Evolutionary conservation across 2,113 vertebrate species (phyloP).

Genomic region (Bungarus multicinctus): DNA sequence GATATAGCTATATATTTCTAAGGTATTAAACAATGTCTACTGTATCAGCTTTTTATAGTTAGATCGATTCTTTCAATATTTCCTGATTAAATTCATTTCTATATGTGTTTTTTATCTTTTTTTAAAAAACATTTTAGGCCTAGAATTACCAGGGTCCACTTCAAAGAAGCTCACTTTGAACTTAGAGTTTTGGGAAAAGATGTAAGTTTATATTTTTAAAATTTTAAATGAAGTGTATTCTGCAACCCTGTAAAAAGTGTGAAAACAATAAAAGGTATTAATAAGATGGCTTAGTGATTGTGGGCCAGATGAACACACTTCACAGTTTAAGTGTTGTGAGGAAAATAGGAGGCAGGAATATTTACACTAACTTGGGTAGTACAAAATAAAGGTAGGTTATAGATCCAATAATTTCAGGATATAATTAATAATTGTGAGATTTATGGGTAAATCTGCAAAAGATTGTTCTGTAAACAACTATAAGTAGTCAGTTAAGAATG

Average conservation of each 20-base stretch:
- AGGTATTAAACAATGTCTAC: not conserved
- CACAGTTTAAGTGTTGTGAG: not conserved
- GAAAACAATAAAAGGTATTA: not conserved
- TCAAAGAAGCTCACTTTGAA: constrained; percentile 89
- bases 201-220: constrained; percentile 74
- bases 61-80: not conserved
- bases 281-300: not conserved
- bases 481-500: not conserved
- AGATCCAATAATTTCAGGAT: not conserved
- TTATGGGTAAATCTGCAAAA: not conserved
- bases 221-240: not conserved
- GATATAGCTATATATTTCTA: not conserved
- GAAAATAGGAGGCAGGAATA: not conserved
- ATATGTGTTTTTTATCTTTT: constrained; percentile 6
- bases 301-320: not conserved
- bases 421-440: not conserved
- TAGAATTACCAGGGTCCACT: constrained; percentile 90
- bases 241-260: not conserved
- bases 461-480: not conserved
- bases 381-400: not conserved
- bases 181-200: constrained; percentile 87
- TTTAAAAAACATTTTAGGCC: constrained; percentile 73
- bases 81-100: not conserved
- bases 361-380: not conserved
- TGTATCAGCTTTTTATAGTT: not conserved